These are phyloP conservation scores for Agrochola circellaris DNA, from an alignment of 2,888 invertebrate species.

Conservation along the genomic window DNA sequence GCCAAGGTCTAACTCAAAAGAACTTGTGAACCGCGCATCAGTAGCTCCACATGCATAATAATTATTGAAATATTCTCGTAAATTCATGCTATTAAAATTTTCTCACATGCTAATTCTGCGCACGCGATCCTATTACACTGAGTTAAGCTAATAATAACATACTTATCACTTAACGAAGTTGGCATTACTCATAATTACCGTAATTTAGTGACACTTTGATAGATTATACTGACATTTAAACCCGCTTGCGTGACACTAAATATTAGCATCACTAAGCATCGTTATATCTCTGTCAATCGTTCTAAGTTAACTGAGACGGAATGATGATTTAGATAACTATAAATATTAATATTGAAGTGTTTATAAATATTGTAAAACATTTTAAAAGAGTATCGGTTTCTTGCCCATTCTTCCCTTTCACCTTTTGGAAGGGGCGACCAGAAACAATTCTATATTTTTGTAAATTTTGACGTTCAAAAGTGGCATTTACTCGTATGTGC, in stretches of 20 bases:
- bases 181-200: slow-evolving; percentile 34
- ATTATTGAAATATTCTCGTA: slow-evolving; percentile 35
- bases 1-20: slow-evolving; percentile 9
- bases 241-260: slow-evolving; percentile 5
- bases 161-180: slow-evolving; percentile 7
- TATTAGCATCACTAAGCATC: not conserved
- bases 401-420: too few relatives aligned
- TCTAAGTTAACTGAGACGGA: not conserved
- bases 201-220: slow-evolving; percentile 30
- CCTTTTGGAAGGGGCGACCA: too few relatives aligned
- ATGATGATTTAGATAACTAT: not conserved
- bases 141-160: slow-evolving; percentile 19
- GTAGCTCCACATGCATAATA: slow-evolving; percentile 9
- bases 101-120: slow-evolving; percentile 46
- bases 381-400: too few relatives aligned
- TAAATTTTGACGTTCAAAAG: too few relatives aligned
- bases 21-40: slow-evolving; percentile 30
- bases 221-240: not conserved
- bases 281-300: not conserved
- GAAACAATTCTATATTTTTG: too few relatives aligned
- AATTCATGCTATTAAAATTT: slow-evolving; percentile 46
- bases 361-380: too few relatives aligned
- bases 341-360: too few relatives aligned
- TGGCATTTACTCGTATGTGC: too few relatives aligned
- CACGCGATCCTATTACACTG: slow-evolving; percentile 46